A percentile compares a stretch with the other conserved stretches of the same genome.
phyloP scores from a whole-genome alignment of 2,797 vertebrate genomes.

The Danio albolineatus region DNA sequence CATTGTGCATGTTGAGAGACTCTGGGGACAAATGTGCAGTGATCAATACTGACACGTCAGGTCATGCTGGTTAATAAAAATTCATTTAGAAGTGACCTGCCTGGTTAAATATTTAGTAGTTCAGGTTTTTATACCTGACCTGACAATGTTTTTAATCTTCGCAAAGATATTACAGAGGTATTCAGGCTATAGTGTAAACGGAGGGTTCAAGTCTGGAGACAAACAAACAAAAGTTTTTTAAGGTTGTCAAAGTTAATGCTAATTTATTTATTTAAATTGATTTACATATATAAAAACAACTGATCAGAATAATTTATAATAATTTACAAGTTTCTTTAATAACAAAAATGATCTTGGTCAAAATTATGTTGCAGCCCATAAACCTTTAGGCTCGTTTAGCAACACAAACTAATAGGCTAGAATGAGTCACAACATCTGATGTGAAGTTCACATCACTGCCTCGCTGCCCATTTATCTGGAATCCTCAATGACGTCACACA shows the following conservation, averaged over 20 bases:
- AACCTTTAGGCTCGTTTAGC: too few species aligned
- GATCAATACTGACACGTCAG: constrained; percentile 23
- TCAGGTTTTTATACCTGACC: not conserved
- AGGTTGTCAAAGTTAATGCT: not conserved
- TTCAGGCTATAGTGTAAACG: too few species aligned
- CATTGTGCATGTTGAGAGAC: constrained; percentile 7
- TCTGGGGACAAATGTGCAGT: not conserved
- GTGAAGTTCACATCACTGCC: too few species aligned
- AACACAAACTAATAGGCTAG: too few species aligned
- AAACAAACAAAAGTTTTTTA: not conserved
- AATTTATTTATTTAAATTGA: not conserved
- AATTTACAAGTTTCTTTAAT: not conserved
- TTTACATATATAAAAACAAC: too few species aligned
- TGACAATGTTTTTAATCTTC: not conserved
- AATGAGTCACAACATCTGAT: too few species aligned
- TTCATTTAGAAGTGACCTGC: constrained; percentile 1
- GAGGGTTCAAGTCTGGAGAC: not conserved
- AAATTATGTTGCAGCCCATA: too few species aligned
- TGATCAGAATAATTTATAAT: not conserved
- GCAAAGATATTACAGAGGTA: not conserved
- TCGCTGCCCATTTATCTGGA: too few species aligned
- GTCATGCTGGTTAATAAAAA: constrained; percentile 15
- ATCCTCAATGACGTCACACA: too few species aligned
- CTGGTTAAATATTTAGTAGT: constrained; percentile 20
- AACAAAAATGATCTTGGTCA: not conserved